Percentiles rank a stretch among this genome's conserved stretches.
phyloP scores from a whole-genome alignment of 2,888 invertebrate species.

The Drosophila picticornis region DNA sequence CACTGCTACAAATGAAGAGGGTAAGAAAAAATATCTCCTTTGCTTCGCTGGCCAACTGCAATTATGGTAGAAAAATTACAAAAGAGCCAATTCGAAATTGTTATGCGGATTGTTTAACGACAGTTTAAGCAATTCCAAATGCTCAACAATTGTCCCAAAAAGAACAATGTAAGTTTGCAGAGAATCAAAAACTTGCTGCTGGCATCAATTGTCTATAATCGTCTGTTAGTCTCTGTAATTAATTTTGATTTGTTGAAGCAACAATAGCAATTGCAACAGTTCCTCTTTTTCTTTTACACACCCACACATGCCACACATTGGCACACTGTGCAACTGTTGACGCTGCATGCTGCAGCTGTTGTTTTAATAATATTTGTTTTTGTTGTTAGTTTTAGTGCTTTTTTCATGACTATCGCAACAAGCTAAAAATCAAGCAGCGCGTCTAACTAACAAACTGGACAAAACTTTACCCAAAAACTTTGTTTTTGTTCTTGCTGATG shows the following conservation, averaged over 20 bases:
- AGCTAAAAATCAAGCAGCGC: constrained; percentile 62
- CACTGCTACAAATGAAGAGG: not conserved
- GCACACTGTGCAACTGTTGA: constrained; percentile 30
- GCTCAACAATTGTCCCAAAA: constrained; percentile 6
- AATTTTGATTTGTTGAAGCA: constrained; percentile 51
- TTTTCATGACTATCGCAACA: constrained; percentile 54
- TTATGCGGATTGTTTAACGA: constrained; percentile 27
- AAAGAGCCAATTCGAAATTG: constrained; percentile 12
- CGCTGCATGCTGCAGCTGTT: constrained; percentile 23
- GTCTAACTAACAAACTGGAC: constrained; percentile 46
- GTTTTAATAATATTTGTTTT: constrained; percentile 34
- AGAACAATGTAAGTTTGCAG: constrained; percentile 15
- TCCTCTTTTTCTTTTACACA: not conserved
- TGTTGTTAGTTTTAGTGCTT: constrained; percentile 24
- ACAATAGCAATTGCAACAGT: constrained; percentile 25
- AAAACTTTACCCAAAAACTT: constrained; percentile 47
- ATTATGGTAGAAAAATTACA: not conserved
- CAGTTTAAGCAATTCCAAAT: constrained; percentile 19
- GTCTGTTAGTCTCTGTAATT: constrained; percentile 40
- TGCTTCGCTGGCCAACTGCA: not conserved
- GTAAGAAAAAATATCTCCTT: not conserved
- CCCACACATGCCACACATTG: constrained; percentile 30
- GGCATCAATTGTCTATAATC: constrained; percentile 32
- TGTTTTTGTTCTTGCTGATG: constrained; percentile 10
- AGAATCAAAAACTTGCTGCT: constrained; percentile 23